Evolutionary conservation across 1,140 invertebrate genomes (phyloP).

Genomic region (Halesus radiatus): DNA sequence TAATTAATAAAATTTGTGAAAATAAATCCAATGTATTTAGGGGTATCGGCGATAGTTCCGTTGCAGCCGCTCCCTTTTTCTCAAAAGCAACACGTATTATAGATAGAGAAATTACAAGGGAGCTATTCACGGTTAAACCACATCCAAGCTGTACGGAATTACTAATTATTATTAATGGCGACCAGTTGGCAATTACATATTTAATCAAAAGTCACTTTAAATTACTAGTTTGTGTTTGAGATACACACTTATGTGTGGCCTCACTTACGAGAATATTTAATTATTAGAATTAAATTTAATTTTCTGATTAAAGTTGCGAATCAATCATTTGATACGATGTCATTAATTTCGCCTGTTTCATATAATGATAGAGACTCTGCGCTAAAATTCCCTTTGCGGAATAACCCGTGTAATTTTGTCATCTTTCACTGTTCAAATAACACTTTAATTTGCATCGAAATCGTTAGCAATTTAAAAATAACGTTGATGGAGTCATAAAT

Average conservation of each 20-base stretch:
- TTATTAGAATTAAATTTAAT: neutral
- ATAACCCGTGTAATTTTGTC: slow-evolving; percentile 8
- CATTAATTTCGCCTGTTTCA: neutral
- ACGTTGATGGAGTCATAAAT: slow-evolving; percentile 33
- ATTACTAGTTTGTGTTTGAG: too few species aligned
- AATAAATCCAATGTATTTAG: too few species aligned
- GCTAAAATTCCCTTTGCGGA: neutral
- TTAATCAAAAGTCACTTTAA: too few species aligned
- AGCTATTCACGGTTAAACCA: too few species aligned
- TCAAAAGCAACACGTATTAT: too few species aligned
- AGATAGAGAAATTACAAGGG: too few species aligned
- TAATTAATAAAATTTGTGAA: too few species aligned
- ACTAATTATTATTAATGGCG: too few species aligned
- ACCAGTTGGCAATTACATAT: too few species aligned
- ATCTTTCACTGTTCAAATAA: slow-evolving; percentile 9
- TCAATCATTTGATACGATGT: neutral
- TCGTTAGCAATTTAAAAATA: neutral
- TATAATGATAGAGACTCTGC: neutral
- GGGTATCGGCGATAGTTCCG: too few species aligned
- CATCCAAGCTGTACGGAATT: too few species aligned
- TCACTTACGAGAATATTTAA: neutral
- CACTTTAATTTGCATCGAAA: slow-evolving; percentile 20
- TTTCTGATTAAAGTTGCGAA: neutral
- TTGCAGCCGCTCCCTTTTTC: too few species aligned
- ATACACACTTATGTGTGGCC: neutral